Percentiles rank a stretch among this genome's conserved stretches.
phyloP scores from a whole-genome alignment of 92 coral and sea anemone species.

The Parazoanthus darwini region DNA sequence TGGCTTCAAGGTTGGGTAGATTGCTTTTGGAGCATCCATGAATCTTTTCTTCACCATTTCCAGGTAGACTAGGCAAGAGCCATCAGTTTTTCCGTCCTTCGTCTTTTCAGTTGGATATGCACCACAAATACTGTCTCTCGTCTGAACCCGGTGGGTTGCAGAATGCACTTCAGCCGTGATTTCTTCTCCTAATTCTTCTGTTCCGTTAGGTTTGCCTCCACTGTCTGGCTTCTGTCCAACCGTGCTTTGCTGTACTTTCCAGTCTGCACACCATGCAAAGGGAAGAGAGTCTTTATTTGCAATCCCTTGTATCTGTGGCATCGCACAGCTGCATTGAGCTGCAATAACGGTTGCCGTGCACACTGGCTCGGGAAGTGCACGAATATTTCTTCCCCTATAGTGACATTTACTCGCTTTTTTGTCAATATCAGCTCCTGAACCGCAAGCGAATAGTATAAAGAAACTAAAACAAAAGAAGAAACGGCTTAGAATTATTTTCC shows the following conservation, averaged over 20 bases:
- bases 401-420: background rate
- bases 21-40: background rate
- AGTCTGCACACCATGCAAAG: background rate
- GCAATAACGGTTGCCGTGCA: background rate
- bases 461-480: background rate
- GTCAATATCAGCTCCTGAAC: background rate
- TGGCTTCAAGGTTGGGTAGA: background rate
- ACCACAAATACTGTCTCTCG: background rate
- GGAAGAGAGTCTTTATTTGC: background rate
- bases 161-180: background rate
- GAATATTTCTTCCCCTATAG: background rate
- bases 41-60: background rate
- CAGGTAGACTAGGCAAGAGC: background rate
- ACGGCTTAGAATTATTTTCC: background rate
- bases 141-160: background rate
- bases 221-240: background rate
- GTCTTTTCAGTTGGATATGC: background rate
- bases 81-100: background rate
- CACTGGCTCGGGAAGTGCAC: background rate
- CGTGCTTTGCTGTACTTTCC: constrained; percentile 8
- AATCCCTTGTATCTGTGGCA: background rate
- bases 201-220: background rate
- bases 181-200: background rate
- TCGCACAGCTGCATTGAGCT: constrained; percentile 14
- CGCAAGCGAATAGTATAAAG: background rate